A percentile compares a stretch with the other conserved stretches of the same genome.
These are phyloP conservation scores for Andrena minutula DNA, from an alignment of 2,888 invertebrate genomes.

Conservation along the genomic window DNA sequence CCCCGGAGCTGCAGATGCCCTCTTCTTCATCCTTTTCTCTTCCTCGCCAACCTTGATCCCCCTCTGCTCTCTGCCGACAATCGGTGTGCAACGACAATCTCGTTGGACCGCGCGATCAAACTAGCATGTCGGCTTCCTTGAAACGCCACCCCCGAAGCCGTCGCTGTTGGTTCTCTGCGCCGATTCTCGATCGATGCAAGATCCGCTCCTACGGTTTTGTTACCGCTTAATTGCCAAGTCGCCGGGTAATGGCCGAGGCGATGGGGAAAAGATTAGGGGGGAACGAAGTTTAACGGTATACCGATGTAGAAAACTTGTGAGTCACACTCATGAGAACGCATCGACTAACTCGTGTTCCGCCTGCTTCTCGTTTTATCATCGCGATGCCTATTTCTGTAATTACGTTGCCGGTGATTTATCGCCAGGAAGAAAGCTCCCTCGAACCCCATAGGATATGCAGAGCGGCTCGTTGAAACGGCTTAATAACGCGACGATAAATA, in stretches of 20 bases:
- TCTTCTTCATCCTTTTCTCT: slow-evolving; percentile 55
- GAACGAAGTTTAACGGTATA: slow-evolving; percentile 2
- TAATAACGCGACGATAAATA: slow-evolving; percentile 60
- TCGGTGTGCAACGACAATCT: slow-evolving; percentile 48
- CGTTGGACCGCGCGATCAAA: slow-evolving; percentile 1
- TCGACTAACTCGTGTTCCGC: slow-evolving; percentile 11
- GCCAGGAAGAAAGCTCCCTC: slow-evolving; percentile 40
- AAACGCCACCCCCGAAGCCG: not conserved
- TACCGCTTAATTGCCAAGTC: slow-evolving; percentile 20
- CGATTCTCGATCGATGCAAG: not conserved
- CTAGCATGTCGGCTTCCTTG: slow-evolving; percentile 21
- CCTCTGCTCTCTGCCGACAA: slow-evolving; percentile 34
- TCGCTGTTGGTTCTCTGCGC: not conserved
- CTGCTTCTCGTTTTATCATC: slow-evolving; percentile 43
- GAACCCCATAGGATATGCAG: slow-evolving; percentile 13
- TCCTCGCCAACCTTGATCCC: slow-evolving; percentile 21
- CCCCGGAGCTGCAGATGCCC: slow-evolving; percentile 80
- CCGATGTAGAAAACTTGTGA: not conserved
- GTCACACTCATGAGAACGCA: slow-evolving; percentile 10
- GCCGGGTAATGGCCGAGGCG: slow-evolving; percentile 5
- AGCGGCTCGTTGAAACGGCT: slow-evolving; percentile 37
- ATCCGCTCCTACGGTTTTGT: not conserved
- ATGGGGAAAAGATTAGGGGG: not conserved
- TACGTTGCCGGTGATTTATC: slow-evolving; percentile 58
- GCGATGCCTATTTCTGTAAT: slow-evolving; percentile 50